Percentiles rank a stretch among this genome's conserved stretches.
Conservation (phyloP, 2,113 vertebrate genomes). For the Lophura nycthemera region DNA sequence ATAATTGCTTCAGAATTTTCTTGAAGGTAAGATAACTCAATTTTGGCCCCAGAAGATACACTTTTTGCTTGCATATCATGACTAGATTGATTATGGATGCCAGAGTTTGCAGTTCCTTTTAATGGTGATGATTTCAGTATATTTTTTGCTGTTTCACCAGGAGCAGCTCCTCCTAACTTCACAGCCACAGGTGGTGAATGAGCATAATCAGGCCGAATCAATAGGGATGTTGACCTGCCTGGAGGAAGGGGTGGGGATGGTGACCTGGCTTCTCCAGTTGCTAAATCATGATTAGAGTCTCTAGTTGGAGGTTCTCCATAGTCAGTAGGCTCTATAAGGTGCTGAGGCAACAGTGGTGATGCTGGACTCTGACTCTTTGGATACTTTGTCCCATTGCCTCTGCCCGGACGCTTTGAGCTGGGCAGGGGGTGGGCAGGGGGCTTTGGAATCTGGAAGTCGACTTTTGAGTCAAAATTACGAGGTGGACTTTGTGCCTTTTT, state of each 20-base stretch:
- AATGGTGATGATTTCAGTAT: conserved; percentile 36
- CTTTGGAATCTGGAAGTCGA: conserved; percentile 68
- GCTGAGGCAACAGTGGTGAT: conserved; percentile 74
- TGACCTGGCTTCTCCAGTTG: conserved; percentile 75
- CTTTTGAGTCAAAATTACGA: conserved; percentile 72
- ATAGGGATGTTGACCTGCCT: conserved; percentile 85
- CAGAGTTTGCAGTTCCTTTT: conserved; percentile 57
- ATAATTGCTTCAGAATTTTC: conserved; percentile 74
- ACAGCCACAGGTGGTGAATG: conserved; percentile 69
- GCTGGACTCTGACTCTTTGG: conserved; percentile 70
- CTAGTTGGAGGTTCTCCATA: conserved; percentile 80
- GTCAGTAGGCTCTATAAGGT: conserved; percentile 69
- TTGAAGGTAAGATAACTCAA: conserved; percentile 65
- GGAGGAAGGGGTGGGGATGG: conserved; percentile 84
- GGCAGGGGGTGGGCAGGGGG: conserved; percentile 34
- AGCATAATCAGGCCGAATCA: conserved; percentile 83
- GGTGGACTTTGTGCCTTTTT: conserved; percentile 77
- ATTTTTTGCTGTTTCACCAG: conserved; percentile 53
- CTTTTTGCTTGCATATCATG: conserved; percentile 79
- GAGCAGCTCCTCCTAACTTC: conserved; percentile 70
- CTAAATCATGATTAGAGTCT: conserved; percentile 79
- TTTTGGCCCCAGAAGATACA: conserved; percentile 71
- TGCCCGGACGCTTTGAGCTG: conserved; percentile 62
- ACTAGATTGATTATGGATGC: conserved; percentile 73
- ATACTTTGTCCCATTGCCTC: conserved; percentile 64